These are phyloP conservation scores for Clarias gariepinus DNA, from an alignment of 2,113 vertebrate species.

Conservation along the genomic window DNA sequence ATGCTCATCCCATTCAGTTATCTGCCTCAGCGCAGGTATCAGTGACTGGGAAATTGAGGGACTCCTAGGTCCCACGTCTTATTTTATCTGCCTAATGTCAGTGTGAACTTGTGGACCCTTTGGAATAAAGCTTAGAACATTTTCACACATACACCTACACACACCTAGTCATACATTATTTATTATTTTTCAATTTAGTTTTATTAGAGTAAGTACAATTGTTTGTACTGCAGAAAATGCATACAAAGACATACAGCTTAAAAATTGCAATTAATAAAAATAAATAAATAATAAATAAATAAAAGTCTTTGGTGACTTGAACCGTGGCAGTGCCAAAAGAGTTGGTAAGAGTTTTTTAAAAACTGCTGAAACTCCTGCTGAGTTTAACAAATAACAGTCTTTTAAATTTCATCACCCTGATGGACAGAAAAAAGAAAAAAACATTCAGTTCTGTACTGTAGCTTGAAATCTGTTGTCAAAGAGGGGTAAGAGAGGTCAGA, in stretches of 20 bases:
- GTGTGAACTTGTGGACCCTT: conserved; percentile 11
- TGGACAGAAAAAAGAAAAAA: not conserved
- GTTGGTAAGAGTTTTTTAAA: not conserved
- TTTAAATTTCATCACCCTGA: not conserved
- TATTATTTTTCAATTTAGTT: not conserved
- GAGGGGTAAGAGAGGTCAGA: not conserved
- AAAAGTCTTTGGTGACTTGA: not conserved
- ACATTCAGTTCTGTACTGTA: not conserved
- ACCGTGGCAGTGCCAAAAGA: not conserved
- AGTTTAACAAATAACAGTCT: not conserved
- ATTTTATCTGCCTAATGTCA: conserved; percentile 14
- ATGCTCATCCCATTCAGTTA: not conserved
- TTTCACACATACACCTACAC: not conserved
- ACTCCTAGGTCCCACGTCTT: not conserved
- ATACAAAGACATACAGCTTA: not conserved
- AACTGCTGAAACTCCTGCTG: not conserved
- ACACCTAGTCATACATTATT: not conserved
- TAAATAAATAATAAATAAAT: no score
- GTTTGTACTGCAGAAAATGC: not conserved
- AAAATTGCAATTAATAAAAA: not conserved
- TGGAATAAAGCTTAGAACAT: not conserved
- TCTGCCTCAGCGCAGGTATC: not conserved
- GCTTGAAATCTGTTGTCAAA: not conserved
- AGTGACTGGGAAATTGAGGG: not conserved
- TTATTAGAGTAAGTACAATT: not conserved